Conservation (phyloP, 2,113 vertebrate species). For the Entomyzon cyanotis region DNA sequence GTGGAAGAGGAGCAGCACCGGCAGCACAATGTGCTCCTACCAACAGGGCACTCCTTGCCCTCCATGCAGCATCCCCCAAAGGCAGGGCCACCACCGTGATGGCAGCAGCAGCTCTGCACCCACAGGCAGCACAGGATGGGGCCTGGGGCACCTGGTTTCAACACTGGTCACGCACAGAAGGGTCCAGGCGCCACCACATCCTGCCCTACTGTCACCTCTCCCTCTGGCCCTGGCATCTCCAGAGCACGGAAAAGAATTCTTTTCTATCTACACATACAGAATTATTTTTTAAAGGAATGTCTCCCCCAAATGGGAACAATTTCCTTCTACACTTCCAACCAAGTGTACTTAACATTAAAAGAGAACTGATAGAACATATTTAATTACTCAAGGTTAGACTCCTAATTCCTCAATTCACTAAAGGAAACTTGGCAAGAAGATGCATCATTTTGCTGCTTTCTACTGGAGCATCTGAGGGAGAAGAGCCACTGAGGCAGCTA, state of each 20-base stretch:
- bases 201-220: conserved; percentile 33
- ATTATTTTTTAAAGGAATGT: conserved; percentile 72
- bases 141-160: rapidly evolving
- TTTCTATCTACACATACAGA: neutral
- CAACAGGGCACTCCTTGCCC: neutral
- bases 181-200: neutral
- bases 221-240: neutral
- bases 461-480: conserved; percentile 84
- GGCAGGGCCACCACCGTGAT: rapidly evolving
- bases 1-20: neutral
- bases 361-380: conserved; percentile 86
- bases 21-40: neutral
- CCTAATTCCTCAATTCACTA: conserved; percentile 87
- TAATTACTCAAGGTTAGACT: conserved; percentile 88
- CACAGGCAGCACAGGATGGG: neutral
- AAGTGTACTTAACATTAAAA: conserved; percentile 85
- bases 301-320: conserved; percentile 80
- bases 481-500: conserved; percentile 88
- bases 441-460: conserved; percentile 84
- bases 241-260: neutral
- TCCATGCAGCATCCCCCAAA: neutral
- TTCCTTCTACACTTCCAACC: conserved; percentile 80
- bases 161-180: neutral
- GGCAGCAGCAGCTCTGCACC: neutral
- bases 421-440: conserved; percentile 87